Conservation (phyloP, 2,888 invertebrate genomes). For the Diaperis boleti region DNA sequence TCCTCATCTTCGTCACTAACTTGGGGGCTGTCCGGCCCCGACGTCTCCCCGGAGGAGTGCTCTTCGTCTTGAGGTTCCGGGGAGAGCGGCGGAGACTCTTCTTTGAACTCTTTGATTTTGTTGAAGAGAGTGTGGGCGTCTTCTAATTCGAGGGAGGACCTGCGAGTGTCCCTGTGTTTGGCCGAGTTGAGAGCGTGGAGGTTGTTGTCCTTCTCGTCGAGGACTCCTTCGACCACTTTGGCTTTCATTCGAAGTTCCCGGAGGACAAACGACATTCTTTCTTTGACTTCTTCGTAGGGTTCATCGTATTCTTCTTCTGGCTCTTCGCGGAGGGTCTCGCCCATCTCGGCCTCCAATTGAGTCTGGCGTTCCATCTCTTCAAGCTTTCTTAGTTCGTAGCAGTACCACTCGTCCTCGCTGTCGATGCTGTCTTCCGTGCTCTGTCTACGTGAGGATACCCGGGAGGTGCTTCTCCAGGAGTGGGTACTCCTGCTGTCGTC, state of each 20-base stretch:
- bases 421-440: slow-evolving; percentile 94
- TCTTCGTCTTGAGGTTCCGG: slow-evolving; percentile 57
- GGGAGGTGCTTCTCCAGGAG: slow-evolving; percentile 87
- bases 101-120: slow-evolving; percentile 63
- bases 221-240: slow-evolving; percentile 64
- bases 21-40: slow-evolving; percentile 89
- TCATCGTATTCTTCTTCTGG: slow-evolving; percentile 71
- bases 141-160: slow-evolving; percentile 59
- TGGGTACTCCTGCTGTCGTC: slow-evolving; percentile 90
- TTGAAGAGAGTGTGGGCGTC: slow-evolving; percentile 64
- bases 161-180: slow-evolving; percentile 57
- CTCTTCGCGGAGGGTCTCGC: slow-evolving; percentile 72
- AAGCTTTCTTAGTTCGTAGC: slow-evolving; percentile 86
- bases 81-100: slow-evolving; percentile 59
- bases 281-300: slow-evolving; percentile 79
- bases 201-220: slow-evolving; percentile 63
- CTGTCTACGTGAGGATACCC: slow-evolving; percentile 87
- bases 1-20: slow-evolving; percentile 80
- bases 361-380: slow-evolving; percentile 87
- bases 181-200: slow-evolving; percentile 61
- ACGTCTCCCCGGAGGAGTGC: slow-evolving; percentile 86
- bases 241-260: slow-evolving; percentile 82
- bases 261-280: slow-evolving; percentile 84
- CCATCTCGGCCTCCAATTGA: slow-evolving; percentile 74
- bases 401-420: slow-evolving; percentile 94